Base-by-base conservation (phyloP, 2,888 invertebrate species). In the Bellardia pandia region DNA sequence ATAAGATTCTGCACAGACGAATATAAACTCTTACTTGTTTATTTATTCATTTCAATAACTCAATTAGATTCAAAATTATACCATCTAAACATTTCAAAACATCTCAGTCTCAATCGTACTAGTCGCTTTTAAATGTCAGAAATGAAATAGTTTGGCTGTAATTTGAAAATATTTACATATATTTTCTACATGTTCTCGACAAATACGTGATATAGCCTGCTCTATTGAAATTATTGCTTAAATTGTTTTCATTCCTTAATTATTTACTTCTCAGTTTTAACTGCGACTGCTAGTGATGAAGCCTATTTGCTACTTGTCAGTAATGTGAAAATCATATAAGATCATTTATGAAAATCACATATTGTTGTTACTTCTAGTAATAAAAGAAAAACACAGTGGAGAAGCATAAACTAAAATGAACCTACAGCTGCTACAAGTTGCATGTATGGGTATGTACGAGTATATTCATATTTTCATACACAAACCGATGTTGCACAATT, bases 241-340 rank as follows among this genome's bases (percentile, higher is more conserved):
- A 6, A 6, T 37, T 37, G 13, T 60, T 8, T 5, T 14, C 14
- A 33, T 1, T 14, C n/a, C 11, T 4, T 13, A 16, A 3, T 3
- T 37, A n/a, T n/a, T 64, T 64, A 45, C 45, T 45, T 64, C 13
- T 42, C 11, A 16, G 40, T 42, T 51, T 5, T 8, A 23, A 23
- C 37, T 71, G 3, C 37, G 14, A 16, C 33, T 69, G 53, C 37
- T 71, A 11, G 7, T 71, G 42, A 4, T 42, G 58, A 13, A 60
- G 60, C 6, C 37, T 2, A 14, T 2, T 30, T 11, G 37, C 53
- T 14, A 40, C 64, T 40, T 56, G 56, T 72, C 40, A 53, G 56
- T 40, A 72, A 56, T 6, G 56, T 53, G 13, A 56, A 53, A 71
- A 53, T 53, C 53, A 71, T 71, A 71, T 56, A 71, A 71, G 40